phyloP scores from a whole-genome alignment of 1,140 invertebrate genomes.

The Bombyx mandarina region DNA sequence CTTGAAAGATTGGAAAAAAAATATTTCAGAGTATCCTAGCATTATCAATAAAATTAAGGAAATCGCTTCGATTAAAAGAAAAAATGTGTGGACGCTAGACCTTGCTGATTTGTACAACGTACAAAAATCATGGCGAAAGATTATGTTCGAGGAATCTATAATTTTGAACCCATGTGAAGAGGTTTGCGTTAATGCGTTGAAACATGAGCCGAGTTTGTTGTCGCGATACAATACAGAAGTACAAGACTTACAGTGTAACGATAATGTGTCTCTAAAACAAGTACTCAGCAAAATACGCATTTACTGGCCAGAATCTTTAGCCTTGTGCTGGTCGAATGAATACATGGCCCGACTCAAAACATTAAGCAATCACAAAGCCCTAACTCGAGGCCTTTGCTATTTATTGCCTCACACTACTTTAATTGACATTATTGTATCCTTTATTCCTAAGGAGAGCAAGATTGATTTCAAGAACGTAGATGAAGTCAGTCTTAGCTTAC shows the following conservation, averaged over 20 bases:
- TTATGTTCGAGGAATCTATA: conserved; percentile 38
- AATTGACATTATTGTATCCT: conserved; percentile 24
- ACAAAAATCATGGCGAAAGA: conserved; percentile 40
- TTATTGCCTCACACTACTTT: conserved; percentile 24
- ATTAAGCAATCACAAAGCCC: conserved; percentile 22
- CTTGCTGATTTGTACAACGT: conserved; percentile 31
- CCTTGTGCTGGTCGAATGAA: conserved; percentile 19
- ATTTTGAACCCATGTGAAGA: conserved; percentile 22
- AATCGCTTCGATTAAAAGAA: conserved; percentile 26
- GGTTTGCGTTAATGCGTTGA: conserved; percentile 42
- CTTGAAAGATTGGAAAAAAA: conserved; percentile 36
- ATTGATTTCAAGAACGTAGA: conserved; percentile 29
- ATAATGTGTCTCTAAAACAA: conserved; percentile 19
- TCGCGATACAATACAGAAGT: conserved; percentile 19
- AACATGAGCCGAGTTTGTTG: conserved; percentile 39
- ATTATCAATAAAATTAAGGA: conserved; percentile 31
- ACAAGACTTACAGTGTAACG: conserved; percentile 16
- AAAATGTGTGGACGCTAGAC: conserved; percentile 22
- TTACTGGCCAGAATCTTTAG: conserved; percentile 34
- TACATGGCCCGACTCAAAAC: conserved; percentile 21
- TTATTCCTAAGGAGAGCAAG: conserved; percentile 30
- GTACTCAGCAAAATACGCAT: conserved; percentile 37
- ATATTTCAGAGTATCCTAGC: conserved; percentile 27
- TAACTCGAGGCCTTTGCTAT: conserved; percentile 27
- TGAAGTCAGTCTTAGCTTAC: conserved; percentile 24